Evolutionary conservation across 92 coral and sea anemone species (phyloP).

Genomic region (Blastomussa wellsi): DNA sequence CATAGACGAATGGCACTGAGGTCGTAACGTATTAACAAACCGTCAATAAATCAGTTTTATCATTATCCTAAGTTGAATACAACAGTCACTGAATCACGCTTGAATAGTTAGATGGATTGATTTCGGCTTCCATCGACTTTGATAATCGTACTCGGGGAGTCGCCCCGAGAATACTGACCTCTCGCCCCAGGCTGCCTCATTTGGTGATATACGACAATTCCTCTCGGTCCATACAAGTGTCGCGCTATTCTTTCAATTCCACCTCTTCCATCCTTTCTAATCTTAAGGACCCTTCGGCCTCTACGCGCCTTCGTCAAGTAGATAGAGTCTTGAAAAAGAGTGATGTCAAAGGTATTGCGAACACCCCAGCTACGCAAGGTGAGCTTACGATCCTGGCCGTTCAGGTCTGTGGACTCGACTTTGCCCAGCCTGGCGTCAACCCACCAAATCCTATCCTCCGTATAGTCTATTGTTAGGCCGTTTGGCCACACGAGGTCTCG

Average conservation of each 20-base stretch:
- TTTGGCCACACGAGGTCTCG: slow-evolving; percentile 77
- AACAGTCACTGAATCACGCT: no score
- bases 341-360: slow-evolving; percentile 64
- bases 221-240: slow-evolving; percentile 66
- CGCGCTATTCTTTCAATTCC: slow-evolving; percentile 31
- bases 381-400: slow-evolving; percentile 67
- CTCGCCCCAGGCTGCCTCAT: slow-evolving; percentile 68
- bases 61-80: no score
- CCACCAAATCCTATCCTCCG: slow-evolving; percentile 75
- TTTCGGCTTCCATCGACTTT: no score
- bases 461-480: slow-evolving; percentile 81
- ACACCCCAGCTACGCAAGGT: slow-evolving; percentile 47
- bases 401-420: slow-evolving; percentile 74
- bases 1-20: no score
- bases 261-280: slow-evolving; percentile 80
- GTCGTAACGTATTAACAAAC: no score
- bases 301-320: slow-evolving; percentile 70
- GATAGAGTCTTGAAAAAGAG: slow-evolving; percentile 77
- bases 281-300: slow-evolving; percentile 53
- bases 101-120: no score
- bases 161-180: slow-evolving; percentile 16
- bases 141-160: no score
- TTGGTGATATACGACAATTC: slow-evolving; percentile 67
- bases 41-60: no score
- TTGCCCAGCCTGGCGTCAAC: slow-evolving; percentile 76